Evolutionary conservation across 37 sponge, comb jelly and placozoan genomes (phyloP).

Genomic region (Petrosia ficiformis): DNA sequence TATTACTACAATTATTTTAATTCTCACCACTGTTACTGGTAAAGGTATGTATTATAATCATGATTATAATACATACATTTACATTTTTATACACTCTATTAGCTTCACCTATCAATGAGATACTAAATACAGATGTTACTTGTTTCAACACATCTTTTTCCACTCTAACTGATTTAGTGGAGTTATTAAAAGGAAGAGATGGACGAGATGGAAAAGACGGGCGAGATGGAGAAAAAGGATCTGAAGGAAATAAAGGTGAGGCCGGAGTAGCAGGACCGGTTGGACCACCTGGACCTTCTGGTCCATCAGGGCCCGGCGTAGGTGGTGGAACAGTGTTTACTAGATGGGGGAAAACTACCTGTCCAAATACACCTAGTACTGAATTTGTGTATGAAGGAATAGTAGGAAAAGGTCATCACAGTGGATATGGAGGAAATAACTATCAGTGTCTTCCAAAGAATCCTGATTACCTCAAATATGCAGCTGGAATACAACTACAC

Average conservation of each 20-base stretch:
- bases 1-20: too few relatives aligned
- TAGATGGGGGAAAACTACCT: conserved; percentile 21
- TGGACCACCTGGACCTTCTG: conserved; percentile 1
- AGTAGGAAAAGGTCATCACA: neutral
- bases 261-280: neutral
- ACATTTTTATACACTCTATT: too few relatives aligned
- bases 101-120: too few relatives aligned
- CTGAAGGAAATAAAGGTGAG: neutral
- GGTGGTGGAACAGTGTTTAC: conserved; percentile 18
- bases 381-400: conserved; percentile 11
- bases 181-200: conserved; percentile 1
- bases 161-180: too few relatives aligned
- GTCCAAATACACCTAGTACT: conserved; percentile 14
- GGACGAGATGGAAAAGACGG: conserved; percentile 17
- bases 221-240: neutral
- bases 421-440: conserved; percentile 9
- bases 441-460: conserved; percentile 23
- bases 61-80: too few relatives aligned
- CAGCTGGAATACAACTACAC: conserved; percentile 9
- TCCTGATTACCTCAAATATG: conserved; percentile 23
- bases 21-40: too few relatives aligned
- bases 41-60: too few relatives aligned
- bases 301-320: conserved; percentile 15
- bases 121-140: too few relatives aligned
- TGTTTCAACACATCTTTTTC: too few relatives aligned